These are phyloP conservation scores for Carapus acus DNA, from an alignment of 2,797 vertebrate genomes.

Conservation along the genomic window DNA sequence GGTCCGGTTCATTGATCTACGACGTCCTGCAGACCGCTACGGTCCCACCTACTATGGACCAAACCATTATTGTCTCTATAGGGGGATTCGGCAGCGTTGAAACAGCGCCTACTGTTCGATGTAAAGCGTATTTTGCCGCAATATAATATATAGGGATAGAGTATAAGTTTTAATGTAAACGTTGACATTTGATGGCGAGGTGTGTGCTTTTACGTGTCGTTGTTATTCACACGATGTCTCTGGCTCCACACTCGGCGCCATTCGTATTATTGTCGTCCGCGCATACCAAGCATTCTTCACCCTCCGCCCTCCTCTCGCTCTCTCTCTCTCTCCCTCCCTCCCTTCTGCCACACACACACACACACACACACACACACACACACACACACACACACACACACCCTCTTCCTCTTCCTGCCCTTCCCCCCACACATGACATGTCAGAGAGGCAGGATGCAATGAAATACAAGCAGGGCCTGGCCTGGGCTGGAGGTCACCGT, in stretches of 20 bases:
- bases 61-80: slow-evolving; percentile 58
- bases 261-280: slow-evolving; percentile 62
- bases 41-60: slow-evolving; percentile 79
- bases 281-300: slow-evolving; percentile 75
- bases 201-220: neutral
- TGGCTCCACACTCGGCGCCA: slow-evolving; percentile 35
- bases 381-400: slow-evolving; percentile 21
- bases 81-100: slow-evolving; percentile 37
- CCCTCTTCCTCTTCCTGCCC: slow-evolving; percentile 65
- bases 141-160: neutral
- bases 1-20: slow-evolving; percentile 81
- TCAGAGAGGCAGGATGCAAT: slow-evolving; percentile 70
- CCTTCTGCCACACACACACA: slow-evolving; percentile 38
- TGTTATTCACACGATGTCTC: slow-evolving; percentile 2
- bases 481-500: slow-evolving; percentile 61
- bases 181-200: neutral
- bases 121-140: neutral
- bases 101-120: slow-evolving; percentile 15
- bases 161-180: rapidly evolving
- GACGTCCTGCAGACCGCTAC: slow-evolving; percentile 75
- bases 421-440: slow-evolving; percentile 65
- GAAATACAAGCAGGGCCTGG: slow-evolving; percentile 62
- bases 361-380: slow-evolving; percentile 23
- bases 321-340: too few species aligned
- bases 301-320: slow-evolving; percentile 57